Percentiles rank a stretch among this genome's conserved stretches.
phyloP scores from a whole-genome alignment of 1,140 invertebrate genomes.

The Cylas formicarius region DNA sequence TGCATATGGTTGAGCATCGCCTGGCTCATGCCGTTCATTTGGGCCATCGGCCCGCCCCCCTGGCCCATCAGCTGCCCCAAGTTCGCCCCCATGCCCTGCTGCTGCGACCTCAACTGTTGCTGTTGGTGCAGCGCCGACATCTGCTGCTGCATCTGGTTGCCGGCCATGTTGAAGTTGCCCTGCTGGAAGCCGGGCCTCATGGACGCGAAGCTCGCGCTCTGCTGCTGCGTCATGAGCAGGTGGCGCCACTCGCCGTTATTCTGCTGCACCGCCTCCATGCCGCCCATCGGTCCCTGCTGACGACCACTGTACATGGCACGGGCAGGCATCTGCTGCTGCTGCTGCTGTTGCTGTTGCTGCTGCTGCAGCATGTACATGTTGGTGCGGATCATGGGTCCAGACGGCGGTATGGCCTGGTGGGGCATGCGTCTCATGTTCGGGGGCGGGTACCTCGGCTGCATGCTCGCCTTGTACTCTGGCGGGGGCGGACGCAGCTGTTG shows the following conservation, averaged over 20 bases:
- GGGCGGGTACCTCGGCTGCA: conserved; percentile 43
- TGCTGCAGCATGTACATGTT: conserved; percentile 48
- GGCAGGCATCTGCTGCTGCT: conserved; percentile 42
- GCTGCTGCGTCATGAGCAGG: conserved; percentile 60
- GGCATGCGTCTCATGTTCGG: conserved; percentile 54
- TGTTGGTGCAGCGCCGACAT: conserved; percentile 37
- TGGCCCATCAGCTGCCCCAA: conserved; percentile 28
- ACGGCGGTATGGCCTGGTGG: conserved; percentile 61
- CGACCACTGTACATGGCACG: conserved; percentile 43
- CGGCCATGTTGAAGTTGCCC: conserved; percentile 43
- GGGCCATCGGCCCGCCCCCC: conserved; percentile 35
- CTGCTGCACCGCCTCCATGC: conserved; percentile 32
- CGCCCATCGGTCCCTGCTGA: conserved; percentile 35
- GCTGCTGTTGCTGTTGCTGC: conserved; percentile 43
- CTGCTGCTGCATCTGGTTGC: conserved; percentile 33
- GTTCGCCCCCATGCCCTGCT: conserved; percentile 21
- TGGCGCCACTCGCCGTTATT: conserved; percentile 57
- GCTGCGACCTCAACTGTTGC: conserved; percentile 36
- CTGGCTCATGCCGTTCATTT: conserved; percentile 45
- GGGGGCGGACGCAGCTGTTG: conserved; percentile 55
- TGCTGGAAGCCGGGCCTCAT: conserved; percentile 60
- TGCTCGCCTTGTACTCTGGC: conserved; percentile 66
- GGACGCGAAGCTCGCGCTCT: conserved; percentile 47
- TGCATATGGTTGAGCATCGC: conserved; percentile 46
- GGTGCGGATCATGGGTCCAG: conserved; percentile 61